Evolutionary conservation across 2,888 invertebrate species (phyloP), one percentile per base, ranked within the genome.

Genomic region (Caradrina clavipalpis): DNA sequence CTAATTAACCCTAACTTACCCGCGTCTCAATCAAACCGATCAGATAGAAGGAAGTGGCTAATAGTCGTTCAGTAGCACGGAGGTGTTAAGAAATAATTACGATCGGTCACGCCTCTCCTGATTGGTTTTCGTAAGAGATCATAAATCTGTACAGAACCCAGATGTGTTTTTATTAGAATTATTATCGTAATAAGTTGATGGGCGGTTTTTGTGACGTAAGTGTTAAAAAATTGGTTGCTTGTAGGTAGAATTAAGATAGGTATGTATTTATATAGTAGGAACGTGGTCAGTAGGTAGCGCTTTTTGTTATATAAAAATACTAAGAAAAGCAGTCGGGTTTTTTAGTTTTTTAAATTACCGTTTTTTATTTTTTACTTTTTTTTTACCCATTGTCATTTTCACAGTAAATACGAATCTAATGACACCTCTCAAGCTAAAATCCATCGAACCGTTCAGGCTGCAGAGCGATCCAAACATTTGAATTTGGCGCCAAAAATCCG

Each of bases 41-140:
- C 85, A 71, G 69, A 70, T 73, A 61, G 85, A 83, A 92, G 93
- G 92, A 93, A 92, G 91, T 91, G 86, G 85, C 88, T 92, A 92
- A 93, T 91, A 85, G 81, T 82, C 89, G 67, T 92, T 91, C 95
- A 86, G 95, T 94, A 95, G 90, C 91, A 91, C 89, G 91, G 92
- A 93, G 92, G 93, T 93, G 94, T 94, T 94, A 95, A 92, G 94
- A 95, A 96, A 95, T 96, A 95, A 96, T 96, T 94, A 95, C 92
- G 82, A 82, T 86, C 69, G 86, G 93, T 90, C 90, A 92, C 95
- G 94, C 95, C 95, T 89, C 87, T 83, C 84, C 89, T 93, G 95
- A 95, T 96, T 95, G 95, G 89, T 93, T 95, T 95, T 94, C 90
- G 94, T 92, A 94, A 94, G 87, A 80, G 84, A 80, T 87, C 91